Conservation (phyloP, 1,140 invertebrate genomes). For the Zeugodacus cucurbitae region DNA sequence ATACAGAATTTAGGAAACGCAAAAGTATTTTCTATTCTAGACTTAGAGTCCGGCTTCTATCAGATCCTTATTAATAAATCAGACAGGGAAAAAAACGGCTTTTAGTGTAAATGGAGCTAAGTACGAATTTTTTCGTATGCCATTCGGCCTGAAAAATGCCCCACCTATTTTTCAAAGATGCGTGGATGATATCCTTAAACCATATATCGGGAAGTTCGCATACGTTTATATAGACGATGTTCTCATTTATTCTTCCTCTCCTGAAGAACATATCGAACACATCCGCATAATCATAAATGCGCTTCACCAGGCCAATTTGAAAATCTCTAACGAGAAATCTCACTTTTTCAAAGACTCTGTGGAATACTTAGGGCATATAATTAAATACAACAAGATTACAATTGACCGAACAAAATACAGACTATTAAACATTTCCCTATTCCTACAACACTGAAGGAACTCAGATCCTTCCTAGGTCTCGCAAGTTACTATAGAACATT, state of each 20-base stretch:
- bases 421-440: slow-evolving; percentile 54
- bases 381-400: too few species aligned
- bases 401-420: slow-evolving; percentile 11
- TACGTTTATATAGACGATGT: background rate
- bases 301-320: background rate
- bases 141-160: too few species aligned
- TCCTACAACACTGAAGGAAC: too few species aligned
- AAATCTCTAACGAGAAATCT: too few species aligned
- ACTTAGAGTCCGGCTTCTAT: too few species aligned
- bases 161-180: background rate
- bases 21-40: too few species aligned
- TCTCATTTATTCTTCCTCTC: background rate
- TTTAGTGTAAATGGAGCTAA: too few species aligned
- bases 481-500: slow-evolving; percentile 51
- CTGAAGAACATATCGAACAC: background rate
- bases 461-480: background rate
- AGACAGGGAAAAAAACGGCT: too few species aligned
- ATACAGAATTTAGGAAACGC: too few species aligned
- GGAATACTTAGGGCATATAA: background rate
- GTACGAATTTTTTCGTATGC: too few species aligned
- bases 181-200: background rate
- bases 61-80: too few species aligned
- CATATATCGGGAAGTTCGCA: background rate
- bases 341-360: too few species aligned
- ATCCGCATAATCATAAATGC: background rate